A percentile compares a stretch with the other conserved stretches of the same genome.
phyloP scores from a whole-genome alignment of 2,113 vertebrate species.

The Penelope pileata region DNA sequence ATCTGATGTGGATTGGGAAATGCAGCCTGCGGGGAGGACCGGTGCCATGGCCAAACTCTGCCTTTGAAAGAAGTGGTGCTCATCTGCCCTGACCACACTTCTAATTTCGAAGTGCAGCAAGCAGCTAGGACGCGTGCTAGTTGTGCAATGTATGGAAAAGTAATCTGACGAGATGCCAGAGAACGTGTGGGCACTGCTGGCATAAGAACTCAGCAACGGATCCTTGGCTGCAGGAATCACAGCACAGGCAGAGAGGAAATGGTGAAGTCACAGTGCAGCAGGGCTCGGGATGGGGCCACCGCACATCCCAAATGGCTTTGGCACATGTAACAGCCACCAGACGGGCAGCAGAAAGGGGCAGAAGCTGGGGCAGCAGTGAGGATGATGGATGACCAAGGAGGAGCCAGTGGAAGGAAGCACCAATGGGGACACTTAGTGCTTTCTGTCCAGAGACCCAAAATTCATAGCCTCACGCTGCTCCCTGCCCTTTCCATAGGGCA shows the following conservation, averaged over 20 bases:
- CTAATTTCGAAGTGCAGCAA: not conserved
- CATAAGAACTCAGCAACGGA: not conserved
- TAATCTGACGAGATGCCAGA: not conserved
- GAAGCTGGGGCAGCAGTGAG: accelerated
- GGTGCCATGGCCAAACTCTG: not conserved
- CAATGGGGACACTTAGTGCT: accelerated
- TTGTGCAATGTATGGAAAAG: not conserved
- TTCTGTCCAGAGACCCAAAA: not conserved
- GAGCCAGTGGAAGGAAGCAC: not conserved
- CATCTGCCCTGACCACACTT: not conserved
- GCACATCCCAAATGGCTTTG: not conserved
- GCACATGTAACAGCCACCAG: not conserved
- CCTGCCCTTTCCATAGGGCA: not conserved
- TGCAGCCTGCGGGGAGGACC: not conserved
- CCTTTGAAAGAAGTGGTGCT: not conserved
- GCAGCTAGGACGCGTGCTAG: not conserved
- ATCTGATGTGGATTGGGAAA: not conserved
- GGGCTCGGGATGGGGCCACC: not conserved
- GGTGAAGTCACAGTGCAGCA: not conserved
- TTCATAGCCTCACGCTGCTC: not conserved
- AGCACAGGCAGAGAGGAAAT: not conserved
- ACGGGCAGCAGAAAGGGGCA: not conserved
- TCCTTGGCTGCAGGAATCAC: not conserved
- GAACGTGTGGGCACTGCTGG: slow-evolving; percentile 10
- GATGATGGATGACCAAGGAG: not conserved